Evolutionary conservation across 2,797 vertebrate genomes (phyloP).

Genomic region (Gymnopithys bicolor): DNA sequence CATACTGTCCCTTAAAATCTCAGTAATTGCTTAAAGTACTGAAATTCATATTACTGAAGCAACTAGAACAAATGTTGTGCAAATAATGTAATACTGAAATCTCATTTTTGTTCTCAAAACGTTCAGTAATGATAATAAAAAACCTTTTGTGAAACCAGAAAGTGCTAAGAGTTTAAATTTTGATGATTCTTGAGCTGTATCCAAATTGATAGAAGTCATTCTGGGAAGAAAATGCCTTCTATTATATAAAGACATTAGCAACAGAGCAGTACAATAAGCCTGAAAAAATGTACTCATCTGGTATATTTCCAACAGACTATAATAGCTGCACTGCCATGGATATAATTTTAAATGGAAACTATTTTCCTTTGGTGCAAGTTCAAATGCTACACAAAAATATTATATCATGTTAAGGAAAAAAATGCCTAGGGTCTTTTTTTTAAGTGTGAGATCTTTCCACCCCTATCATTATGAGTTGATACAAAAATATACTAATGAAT

Average conservation of each 20-base stretch:
- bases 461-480: neutral
- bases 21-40: neutral
- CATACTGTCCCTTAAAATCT: neutral
- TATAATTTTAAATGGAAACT: neutral
- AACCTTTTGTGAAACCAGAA: neutral
- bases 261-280: neutral
- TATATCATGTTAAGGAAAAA: neutral
- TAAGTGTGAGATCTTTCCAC: neutral
- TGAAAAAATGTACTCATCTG: neutral
- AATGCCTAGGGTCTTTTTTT: accelerated
- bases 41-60: neutral
- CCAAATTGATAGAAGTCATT: neutral
- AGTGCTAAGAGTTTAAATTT: neutral
- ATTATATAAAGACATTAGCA: neutral
- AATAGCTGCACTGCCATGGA: neutral
- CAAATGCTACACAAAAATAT: neutral
- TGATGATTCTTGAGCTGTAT: neutral
- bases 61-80: neutral
- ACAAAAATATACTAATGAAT: neutral
- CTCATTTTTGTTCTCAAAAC: neutral
- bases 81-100: neutral
- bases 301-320: neutral
- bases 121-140: neutral
- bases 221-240: neutral
- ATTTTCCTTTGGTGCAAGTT: neutral